phyloP scores from a whole-genome alignment of 1,140 invertebrate species.

The Drosophila virilis region DNA sequence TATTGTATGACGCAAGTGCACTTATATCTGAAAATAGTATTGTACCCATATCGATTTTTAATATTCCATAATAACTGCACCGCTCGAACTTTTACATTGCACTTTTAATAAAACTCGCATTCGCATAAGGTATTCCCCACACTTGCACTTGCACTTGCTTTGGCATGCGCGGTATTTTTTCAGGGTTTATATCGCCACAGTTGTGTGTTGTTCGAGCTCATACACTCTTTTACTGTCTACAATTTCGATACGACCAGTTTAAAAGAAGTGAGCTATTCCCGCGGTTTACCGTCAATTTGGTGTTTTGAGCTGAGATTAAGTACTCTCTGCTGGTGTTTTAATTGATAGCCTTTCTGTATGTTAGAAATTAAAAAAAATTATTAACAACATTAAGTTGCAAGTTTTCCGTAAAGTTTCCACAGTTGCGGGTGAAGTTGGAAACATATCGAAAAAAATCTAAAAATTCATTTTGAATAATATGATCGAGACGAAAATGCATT shows the following conservation, averaged over 20 bases:
- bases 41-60: conserved; percentile 23
- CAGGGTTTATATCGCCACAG: conserved; percentile 46
- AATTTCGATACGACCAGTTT: background rate
- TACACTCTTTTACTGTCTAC: conserved; percentile 13
- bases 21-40: conserved; percentile 23
- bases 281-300: conserved; percentile 46
- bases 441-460: no score
- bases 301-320: conserved; percentile 36
- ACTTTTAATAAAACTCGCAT: conserved; percentile 37
- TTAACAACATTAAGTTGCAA: no score
- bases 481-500: no score
- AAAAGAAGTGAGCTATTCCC: conserved; percentile 12
- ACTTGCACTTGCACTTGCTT: conserved; percentile 38
- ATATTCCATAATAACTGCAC: conserved; percentile 41
- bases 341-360: conserved; percentile 1
- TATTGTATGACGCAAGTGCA: conserved; percentile 32
- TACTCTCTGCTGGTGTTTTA: conserved; percentile 27
- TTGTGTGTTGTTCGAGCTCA: conserved; percentile 48
- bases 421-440: no score
- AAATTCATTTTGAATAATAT: no score
- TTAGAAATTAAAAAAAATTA: background rate
- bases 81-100: conserved; percentile 38
- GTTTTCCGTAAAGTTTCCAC: no score
- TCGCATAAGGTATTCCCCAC: conserved; percentile 1
- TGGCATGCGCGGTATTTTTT: conserved; percentile 48